phyloP scores from a whole-genome alignment of 2,797 vertebrate species.

The Mormyrops attenuatus region DNA sequence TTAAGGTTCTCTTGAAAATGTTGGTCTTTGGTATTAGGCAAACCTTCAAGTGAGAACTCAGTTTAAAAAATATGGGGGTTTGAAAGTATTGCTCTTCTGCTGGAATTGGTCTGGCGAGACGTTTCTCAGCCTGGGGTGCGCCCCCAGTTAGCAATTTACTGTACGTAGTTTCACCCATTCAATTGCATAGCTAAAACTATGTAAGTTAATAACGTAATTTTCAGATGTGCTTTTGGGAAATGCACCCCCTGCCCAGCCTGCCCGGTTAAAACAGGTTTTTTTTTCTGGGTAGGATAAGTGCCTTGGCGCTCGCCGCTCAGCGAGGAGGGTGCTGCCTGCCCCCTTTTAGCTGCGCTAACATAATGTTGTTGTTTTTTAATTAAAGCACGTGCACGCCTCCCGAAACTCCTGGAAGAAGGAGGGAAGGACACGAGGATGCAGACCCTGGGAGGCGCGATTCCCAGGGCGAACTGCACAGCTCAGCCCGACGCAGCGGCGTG shows the following conservation, averaged over 20 bases:
- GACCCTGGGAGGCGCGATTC: constrained; percentile 2
- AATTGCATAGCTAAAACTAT: not conserved
- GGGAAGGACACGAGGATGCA: constrained; percentile 28
- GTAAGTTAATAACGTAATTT: not conserved
- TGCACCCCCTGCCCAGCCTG: not conserved
- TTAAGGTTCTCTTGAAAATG: constrained; percentile 48
- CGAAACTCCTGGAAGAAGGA: constrained; percentile 24
- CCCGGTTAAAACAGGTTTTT: not conserved
- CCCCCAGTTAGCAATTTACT: not conserved
- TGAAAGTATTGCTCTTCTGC: constrained; percentile 49
- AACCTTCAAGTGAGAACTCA: constrained; percentile 42
- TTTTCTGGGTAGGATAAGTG: constrained; percentile 24
- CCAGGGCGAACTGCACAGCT: constrained; percentile 30
- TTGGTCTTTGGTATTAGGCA: constrained; percentile 45
- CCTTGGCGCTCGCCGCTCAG: not conserved
- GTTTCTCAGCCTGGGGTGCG: constrained; percentile 45
- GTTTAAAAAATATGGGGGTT: constrained; percentile 46
- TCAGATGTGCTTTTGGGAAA: not conserved
- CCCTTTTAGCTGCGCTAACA: constrained; percentile 48
- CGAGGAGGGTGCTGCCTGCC: constrained; percentile 32
- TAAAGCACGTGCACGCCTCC: constrained; percentile 51
- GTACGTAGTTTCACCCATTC: not conserved
- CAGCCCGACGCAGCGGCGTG: constrained; percentile 24
- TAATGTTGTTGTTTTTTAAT: constrained; percentile 70
- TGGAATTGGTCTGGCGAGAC: constrained; percentile 50